Evolutionary conservation across 92 coral and sea anemone species (phyloP).

Genomic region (Blastomussa wellsi): DNA sequence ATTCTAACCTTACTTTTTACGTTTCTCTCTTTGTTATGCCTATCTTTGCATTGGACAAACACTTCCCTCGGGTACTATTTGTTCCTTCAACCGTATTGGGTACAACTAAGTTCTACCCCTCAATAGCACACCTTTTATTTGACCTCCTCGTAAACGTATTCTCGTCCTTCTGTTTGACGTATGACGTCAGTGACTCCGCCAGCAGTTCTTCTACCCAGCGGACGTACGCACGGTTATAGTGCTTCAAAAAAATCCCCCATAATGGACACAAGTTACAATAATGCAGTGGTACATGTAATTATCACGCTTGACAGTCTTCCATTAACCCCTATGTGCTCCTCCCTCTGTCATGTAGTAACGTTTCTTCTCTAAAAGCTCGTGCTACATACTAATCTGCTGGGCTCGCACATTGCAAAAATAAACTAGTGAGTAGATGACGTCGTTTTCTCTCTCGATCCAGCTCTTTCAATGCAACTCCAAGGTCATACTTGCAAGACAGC

Average conservation of each 20-base stretch:
- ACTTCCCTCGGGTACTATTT: too few relatives aligned
- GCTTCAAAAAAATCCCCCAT: slow-evolving; percentile 35
- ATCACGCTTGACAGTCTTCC: neutral
- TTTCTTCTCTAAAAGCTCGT: too few relatives aligned
- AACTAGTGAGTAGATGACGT: too few relatives aligned
- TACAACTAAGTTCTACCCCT: neutral
- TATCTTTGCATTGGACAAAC: neutral
- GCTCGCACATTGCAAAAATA: too few relatives aligned
- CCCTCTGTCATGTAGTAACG: too few relatives aligned
- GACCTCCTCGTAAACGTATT: slow-evolving; percentile 85
- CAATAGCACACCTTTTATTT: slow-evolving; percentile 58
- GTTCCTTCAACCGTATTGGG: neutral
- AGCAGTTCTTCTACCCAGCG: slow-evolving; percentile 95
- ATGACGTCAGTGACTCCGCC: slow-evolving; percentile 95
- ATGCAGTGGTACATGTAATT: neutral
- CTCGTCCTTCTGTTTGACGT: slow-evolving; percentile 88
- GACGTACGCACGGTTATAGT: slow-evolving; percentile 75
- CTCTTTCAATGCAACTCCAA: too few relatives aligned
- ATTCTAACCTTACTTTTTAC: too few relatives aligned
- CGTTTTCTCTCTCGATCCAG: too few relatives aligned
- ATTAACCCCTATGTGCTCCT: too few relatives aligned
- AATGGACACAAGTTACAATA: neutral
- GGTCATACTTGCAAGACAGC: too few relatives aligned
- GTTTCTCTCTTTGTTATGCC: too few relatives aligned
- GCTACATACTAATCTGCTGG: too few relatives aligned